Conservation (phyloP, 2,113 vertebrate species). For the Guaruba guarouba region DNA sequence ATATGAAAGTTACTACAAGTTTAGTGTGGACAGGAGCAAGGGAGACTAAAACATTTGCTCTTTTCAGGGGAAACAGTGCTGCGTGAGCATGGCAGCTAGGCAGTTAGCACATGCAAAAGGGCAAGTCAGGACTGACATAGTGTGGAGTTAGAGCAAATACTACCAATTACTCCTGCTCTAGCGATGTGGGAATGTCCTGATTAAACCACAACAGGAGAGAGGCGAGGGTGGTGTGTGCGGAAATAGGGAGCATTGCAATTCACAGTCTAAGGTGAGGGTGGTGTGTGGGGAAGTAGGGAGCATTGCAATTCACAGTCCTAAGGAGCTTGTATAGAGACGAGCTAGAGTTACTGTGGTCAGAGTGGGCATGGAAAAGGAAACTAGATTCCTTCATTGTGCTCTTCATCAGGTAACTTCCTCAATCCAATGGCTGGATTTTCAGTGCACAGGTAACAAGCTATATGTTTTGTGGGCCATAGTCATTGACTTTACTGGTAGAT, state of each 20-base stretch:
- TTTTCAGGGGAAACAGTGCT: not conserved
- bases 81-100: not conserved
- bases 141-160: not conserved
- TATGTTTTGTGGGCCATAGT: not conserved
- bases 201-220: not conserved
- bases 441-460: not conserved
- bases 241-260: not conserved
- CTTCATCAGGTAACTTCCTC: accelerated
- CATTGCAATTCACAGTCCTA: not conserved
- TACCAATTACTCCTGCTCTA: not conserved
- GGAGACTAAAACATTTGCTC: not conserved
- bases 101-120: not conserved
- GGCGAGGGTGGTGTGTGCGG: not conserved
- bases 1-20: not conserved
- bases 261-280: accelerated
- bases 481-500: not conserved
- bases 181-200: not conserved
- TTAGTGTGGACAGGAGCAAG: not conserved
- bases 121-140: not conserved
- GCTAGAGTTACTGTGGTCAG: not conserved
- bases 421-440: not conserved
- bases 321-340: not conserved
- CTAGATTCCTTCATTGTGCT: not conserved
- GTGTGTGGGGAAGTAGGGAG: not conserved
- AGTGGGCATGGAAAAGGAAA: not conserved